These are phyloP conservation scores for Morelia viridis DNA, from an alignment of 2,797 vertebrate genomes.

Conservation along the genomic window DNA sequence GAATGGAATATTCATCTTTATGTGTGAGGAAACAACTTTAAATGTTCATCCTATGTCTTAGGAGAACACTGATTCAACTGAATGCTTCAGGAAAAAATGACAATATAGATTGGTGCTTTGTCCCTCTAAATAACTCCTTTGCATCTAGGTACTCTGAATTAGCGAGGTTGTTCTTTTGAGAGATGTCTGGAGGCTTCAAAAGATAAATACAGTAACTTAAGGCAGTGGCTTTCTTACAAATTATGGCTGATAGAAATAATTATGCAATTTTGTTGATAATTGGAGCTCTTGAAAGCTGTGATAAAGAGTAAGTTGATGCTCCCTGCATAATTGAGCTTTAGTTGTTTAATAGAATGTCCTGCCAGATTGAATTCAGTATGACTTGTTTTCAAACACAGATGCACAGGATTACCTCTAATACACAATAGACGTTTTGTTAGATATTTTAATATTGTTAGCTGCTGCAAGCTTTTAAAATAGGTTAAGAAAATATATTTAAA, in stretches of 20 bases:
- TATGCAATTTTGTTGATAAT: background rate
- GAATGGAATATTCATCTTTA: background rate
- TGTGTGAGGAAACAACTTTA: background rate
- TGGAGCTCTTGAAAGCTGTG: conserved; percentile 10
- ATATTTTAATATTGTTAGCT: background rate
- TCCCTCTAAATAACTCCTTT: conserved; percentile 23
- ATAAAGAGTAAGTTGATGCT: conserved; percentile 25
- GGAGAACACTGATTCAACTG: background rate
- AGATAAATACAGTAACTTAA: conserved; percentile 4
- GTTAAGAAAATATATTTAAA: conserved; percentile 11
- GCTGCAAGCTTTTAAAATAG: background rate
- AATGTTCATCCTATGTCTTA: conserved; percentile 28
- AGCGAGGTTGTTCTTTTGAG: background rate
- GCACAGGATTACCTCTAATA: background rate
- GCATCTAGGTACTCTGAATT: background rate
- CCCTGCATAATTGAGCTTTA: background rate
- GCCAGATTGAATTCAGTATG: background rate
- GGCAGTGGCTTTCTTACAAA: background rate
- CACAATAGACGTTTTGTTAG: background rate
- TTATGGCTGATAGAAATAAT: background rate
- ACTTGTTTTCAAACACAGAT: conserved; percentile 16
- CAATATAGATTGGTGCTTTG: conserved; percentile 25
- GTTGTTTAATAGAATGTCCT: background rate
- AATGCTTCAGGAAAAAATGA: background rate
- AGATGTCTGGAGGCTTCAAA: background rate